A percentile compares a stretch with the other conserved stretches of the same genome.
phyloP scores from a whole-genome alignment of 2,888 invertebrate species.

The Nematopogon swammerdamellus region DNA sequence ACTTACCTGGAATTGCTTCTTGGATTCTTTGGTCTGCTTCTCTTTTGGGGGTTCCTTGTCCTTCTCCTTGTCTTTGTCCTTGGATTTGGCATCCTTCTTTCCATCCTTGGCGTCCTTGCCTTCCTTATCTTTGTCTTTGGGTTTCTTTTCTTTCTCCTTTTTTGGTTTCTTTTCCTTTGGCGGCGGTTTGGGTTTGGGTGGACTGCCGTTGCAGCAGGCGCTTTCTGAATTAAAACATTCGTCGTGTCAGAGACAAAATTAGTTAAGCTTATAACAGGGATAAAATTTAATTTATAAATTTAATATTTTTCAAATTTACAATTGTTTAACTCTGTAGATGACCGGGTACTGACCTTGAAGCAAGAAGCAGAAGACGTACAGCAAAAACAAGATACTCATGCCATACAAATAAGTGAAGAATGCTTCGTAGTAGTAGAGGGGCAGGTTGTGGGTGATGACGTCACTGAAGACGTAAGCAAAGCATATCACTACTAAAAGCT shows the following conservation, averaged over 20 bases:
- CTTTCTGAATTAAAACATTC: slow-evolving; percentile 57
- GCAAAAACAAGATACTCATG: slow-evolving; percentile 86
- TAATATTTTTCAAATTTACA: too few relatives aligned
- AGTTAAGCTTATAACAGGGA: too few relatives aligned
- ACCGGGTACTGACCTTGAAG: slow-evolving; percentile 68
- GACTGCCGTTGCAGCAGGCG: slow-evolving; percentile 74
- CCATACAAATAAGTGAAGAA: slow-evolving; percentile 94
- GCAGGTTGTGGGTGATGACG: slow-evolving; percentile 89
- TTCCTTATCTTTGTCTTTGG: slow-evolving; percentile 55
- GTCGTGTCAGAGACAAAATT: too few relatives aligned
- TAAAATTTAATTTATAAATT: too few relatives aligned
- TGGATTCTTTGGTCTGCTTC: slow-evolving; percentile 54
- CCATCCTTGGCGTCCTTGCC: slow-evolving; percentile 45
- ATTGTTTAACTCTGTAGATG: too few relatives aligned
- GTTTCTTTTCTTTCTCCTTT: slow-evolving; percentile 62
- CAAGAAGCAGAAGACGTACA: slow-evolving; percentile 93
- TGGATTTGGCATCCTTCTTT: slow-evolving; percentile 56
- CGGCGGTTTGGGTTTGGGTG: slow-evolving; percentile 62
- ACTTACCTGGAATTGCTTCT: slow-evolving; percentile 67
- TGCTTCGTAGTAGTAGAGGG: slow-evolving; percentile 91
- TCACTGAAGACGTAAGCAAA: slow-evolving; percentile 93
- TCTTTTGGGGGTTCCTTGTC: slow-evolving; percentile 61
- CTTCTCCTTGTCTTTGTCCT: slow-evolving; percentile 56
- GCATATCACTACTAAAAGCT: slow-evolving; percentile 90
- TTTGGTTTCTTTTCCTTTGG: slow-evolving; percentile 69